Evolutionary conservation across 2,888 invertebrate genomes (phyloP).

Genomic region (Ophion slaviceki): DNA sequence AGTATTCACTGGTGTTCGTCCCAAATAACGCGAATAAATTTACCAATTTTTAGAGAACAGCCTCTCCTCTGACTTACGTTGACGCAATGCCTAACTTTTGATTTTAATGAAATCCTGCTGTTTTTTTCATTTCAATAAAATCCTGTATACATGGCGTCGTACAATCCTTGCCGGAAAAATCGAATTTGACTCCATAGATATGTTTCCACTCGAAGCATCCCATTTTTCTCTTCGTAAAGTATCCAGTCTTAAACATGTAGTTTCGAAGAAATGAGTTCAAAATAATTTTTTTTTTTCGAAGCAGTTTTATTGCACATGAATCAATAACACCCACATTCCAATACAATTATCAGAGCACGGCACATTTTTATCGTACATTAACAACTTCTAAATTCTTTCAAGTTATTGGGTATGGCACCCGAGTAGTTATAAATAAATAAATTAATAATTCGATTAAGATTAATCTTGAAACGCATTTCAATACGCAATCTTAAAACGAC

Average conservation of each 20-base stretch:
- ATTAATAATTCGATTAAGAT: slow-evolving; percentile 68
- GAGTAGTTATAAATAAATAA: slow-evolving; percentile 69
- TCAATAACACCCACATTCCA: slow-evolving; percentile 46
- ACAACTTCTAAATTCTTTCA: slow-evolving; percentile 58
- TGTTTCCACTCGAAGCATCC: neutral
- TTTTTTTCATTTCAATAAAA: neutral
- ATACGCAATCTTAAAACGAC: neutral
- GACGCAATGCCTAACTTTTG: neutral
- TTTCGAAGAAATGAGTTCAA: neutral
- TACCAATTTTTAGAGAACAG: slow-evolving; percentile 17
- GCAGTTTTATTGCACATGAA: slow-evolving; percentile 62
- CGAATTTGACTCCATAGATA: neutral
- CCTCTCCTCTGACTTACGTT: slow-evolving; percentile 33
- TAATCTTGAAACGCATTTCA: slow-evolving; percentile 39
- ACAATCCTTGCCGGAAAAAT: neutral
- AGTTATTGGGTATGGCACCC: slow-evolving; percentile 80
- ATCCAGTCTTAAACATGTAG: neutral
- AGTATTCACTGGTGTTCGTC: slow-evolving; percentile 39
- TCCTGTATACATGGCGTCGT: neutral
- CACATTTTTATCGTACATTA: slow-evolving; percentile 35
- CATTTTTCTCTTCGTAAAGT: neutral
- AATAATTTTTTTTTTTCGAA: slow-evolving; percentile 34
- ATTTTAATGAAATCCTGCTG: neutral
- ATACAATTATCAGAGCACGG: slow-evolving; percentile 43
- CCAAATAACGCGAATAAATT: slow-evolving; percentile 29